Conservation (phyloP, 2,113 vertebrate genomes). For the Xiphorhynchus elegans region DNA sequence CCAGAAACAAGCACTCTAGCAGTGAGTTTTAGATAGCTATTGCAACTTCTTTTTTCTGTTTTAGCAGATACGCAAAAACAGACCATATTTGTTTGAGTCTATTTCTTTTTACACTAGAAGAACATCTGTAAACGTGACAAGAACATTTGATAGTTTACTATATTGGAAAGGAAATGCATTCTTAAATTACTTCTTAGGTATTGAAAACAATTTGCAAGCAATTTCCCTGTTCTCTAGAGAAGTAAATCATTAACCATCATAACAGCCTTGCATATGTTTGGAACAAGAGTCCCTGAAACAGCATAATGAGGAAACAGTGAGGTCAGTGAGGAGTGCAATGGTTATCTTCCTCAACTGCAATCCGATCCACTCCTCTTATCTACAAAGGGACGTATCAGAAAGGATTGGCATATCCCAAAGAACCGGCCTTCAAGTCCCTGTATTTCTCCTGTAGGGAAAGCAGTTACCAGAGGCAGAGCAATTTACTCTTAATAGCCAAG, state of each 20-base stretch:
- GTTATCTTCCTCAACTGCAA: not conserved
- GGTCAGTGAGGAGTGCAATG: not conserved
- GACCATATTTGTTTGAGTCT: not conserved
- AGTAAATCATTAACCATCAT: not conserved
- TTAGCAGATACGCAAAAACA: not conserved
- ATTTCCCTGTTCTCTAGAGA: not conserved
- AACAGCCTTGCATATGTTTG: not conserved
- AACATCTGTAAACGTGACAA: not conserved
- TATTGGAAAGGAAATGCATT: not conserved
- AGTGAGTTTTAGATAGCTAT: not conserved
- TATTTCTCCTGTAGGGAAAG: not conserved
- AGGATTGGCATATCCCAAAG: not conserved
- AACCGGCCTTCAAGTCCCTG: not conserved
- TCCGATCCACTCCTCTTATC: not conserved
- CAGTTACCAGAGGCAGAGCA: not conserved
- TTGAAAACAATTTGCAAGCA: not conserved
- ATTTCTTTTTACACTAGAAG: not conserved
- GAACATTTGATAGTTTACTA: not conserved
- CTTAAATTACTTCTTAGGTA: not conserved
- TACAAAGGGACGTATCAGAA: not conserved
- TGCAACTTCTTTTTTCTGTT: not conserved
- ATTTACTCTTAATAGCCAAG: not conserved
- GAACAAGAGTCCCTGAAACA: not conserved
- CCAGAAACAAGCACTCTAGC: not conserved
- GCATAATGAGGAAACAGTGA: rapidly evolving